Percentiles rank a stretch among this genome's conserved stretches.
Evolutionary conservation across 2,888 invertebrate species (phyloP).

Genomic region (Agonopterix subpropinquella): DNA sequence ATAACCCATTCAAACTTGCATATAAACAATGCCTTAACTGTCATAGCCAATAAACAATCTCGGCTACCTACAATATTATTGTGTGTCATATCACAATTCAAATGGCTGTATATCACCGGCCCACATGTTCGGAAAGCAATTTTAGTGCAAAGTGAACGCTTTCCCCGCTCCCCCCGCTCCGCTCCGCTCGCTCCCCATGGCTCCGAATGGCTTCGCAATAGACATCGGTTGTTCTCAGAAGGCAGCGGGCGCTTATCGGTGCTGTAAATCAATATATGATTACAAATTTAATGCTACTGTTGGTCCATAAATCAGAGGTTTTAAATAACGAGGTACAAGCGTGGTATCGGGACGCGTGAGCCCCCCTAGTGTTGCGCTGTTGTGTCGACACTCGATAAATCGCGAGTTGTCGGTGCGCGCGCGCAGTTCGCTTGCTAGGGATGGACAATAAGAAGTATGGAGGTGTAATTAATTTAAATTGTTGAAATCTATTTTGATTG

Average conservation of each 20-base stretch:
- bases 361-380: constrained; percentile 70
- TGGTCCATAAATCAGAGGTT: constrained; percentile 72
- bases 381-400: constrained; percentile 68
- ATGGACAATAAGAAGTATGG: constrained; percentile 6
- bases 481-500: neutral
- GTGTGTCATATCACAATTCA: constrained; percentile 13
- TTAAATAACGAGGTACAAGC: constrained; percentile 72
- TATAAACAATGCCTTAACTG: neutral
- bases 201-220: constrained; percentile 5
- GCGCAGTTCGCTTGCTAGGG: constrained; percentile 11
- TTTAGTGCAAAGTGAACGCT: constrained; percentile 34
- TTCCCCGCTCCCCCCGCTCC: neutral
- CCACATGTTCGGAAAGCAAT: constrained; percentile 49
- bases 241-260: constrained; percentile 64
- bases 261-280: constrained; percentile 75
- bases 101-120: constrained; percentile 17
- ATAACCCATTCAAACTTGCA: too few relatives aligned
- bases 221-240: constrained; percentile 44
- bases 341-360: constrained; percentile 68
- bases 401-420: constrained; percentile 20
- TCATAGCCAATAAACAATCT: constrained; percentile 9
- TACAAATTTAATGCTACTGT: constrained; percentile 76
- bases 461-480: constrained; percentile 4
- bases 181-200: neutral
- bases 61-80: constrained; percentile 6